Evolutionary conservation across 2,797 vertebrate genomes (phyloP).

Genomic region (Synanceia verrucosa): DNA sequence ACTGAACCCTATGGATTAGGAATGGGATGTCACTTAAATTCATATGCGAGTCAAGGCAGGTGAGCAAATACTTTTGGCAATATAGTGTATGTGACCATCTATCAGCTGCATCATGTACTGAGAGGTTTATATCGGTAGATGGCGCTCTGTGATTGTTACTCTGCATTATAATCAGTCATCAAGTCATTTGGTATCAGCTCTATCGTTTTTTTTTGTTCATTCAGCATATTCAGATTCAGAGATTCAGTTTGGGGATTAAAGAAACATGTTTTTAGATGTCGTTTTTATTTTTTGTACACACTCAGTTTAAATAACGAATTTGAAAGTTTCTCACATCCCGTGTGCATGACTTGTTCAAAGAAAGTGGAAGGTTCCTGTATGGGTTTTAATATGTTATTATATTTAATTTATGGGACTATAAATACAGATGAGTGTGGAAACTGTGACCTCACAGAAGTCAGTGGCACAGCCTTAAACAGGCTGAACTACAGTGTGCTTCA

Average conservation of each 20-base stretch:
- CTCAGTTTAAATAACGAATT: neutral
- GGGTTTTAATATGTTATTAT: neutral
- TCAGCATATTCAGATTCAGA: no score
- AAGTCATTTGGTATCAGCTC: neutral
- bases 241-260: no score
- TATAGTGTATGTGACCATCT: neutral
- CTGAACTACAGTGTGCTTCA: neutral
- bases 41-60: no score
- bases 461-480: no score
- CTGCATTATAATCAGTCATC: no score
- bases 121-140: conserved; percentile 7
- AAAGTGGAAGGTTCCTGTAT: accelerated
- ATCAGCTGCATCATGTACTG: conserved; percentile 25
- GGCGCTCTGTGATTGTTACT: conserved; percentile 35
- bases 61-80: no score
- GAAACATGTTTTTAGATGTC: neutral
- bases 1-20: no score
- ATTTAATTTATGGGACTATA: no score
- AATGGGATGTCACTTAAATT: no score
- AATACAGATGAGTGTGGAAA: neutral
- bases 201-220: neutral
- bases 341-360: neutral
- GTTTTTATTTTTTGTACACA: neutral
- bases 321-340: no score
- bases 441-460: neutral